phyloP scores from a whole-genome alignment of 53 echinoderm and acorn worm species.

The Luidia sarsii region DNA sequence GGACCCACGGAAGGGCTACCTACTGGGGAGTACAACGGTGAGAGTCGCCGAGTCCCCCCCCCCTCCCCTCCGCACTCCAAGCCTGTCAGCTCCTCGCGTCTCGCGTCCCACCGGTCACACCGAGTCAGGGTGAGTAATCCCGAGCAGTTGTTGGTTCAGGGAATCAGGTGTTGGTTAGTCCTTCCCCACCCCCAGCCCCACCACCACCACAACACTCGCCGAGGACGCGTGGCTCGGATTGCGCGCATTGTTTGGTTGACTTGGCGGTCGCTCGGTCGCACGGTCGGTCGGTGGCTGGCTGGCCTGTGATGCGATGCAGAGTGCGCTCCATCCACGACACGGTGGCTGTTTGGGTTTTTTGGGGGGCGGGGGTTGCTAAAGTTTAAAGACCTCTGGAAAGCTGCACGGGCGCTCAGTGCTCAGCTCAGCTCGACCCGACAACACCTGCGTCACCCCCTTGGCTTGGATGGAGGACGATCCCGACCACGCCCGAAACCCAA shows the following conservation, averaged over 20 bases:
- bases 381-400: conserved; percentile 45
- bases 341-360: too few relatives aligned
- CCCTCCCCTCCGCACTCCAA: too few relatives aligned
- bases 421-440: too few relatives aligned
- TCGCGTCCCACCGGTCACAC: conserved; percentile 41
- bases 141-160: conserved; percentile 8
- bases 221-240: too few relatives aligned
- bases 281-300: too few relatives aligned
- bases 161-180: conserved; percentile 11
- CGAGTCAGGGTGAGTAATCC: conserved; percentile 51
- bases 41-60: neutral
- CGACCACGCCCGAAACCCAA: too few relatives aligned
- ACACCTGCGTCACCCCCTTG: conserved; percentile 7
- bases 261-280: too few relatives aligned
- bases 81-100: conserved; percentile 2
- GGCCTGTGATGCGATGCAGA: too few relatives aligned
- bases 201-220: too few relatives aligned
- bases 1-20: conserved; percentile 46
- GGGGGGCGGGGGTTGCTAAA: neutral
- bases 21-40: conserved; percentile 16
- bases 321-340: too few relatives aligned
- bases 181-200: neutral
- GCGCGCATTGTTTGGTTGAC: conserved; percentile 16
- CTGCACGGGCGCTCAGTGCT: neutral
- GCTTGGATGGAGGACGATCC: too few relatives aligned